Evolutionary conservation across 1,140 invertebrate species (phyloP).

Genomic region (Plectus sambesii): DNA sequence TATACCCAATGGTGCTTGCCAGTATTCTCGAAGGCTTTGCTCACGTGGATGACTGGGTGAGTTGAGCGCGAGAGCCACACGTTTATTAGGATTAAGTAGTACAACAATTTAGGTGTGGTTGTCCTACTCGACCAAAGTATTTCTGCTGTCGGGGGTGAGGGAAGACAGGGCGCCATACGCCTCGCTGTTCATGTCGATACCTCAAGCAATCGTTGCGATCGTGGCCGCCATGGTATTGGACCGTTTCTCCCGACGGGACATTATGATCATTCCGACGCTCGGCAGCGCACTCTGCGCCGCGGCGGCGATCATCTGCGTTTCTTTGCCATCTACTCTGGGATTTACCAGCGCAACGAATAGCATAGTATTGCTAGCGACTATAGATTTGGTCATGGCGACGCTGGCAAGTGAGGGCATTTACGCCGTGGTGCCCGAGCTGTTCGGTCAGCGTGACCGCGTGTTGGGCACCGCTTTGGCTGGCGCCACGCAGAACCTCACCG

Average conservation of each 20-base stretch:
- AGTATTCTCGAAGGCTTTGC: too few species aligned
- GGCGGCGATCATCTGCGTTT: constrained; percentile 19
- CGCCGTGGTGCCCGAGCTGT: constrained; percentile 27
- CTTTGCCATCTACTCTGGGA: too few species aligned
- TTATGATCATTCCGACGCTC: constrained; percentile 28
- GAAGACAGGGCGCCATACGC: constrained; percentile 16
- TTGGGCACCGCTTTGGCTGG: constrained; percentile 26
- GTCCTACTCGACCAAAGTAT: constrained; percentile 32
- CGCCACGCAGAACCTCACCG: too few species aligned
- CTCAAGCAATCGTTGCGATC: constrained; percentile 26
- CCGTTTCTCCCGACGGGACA: constrained; percentile 20
- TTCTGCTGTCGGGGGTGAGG: constrained; percentile 23
- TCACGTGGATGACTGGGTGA: too few species aligned
- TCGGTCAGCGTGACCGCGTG: constrained; percentile 23
- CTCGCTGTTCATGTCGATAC: constrained; percentile 29
- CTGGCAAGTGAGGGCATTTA: constrained; percentile 30
- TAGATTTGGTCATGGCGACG: constrained; percentile 26
- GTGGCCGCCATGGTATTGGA: constrained; percentile 28
- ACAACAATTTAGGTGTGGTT: constrained; percentile 35
- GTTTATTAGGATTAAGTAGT: too few species aligned
- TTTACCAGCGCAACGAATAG: too few species aligned
- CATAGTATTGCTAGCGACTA: constrained; percentile 21
- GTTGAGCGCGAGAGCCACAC: too few species aligned
- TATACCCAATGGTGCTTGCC: too few species aligned
- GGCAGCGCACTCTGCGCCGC: constrained; percentile 19